A percentile compares a stretch with the other conserved stretches of the same genome.
Conservation (phyloP, 2,888 invertebrate genomes). For the Spilosoma lubricipeda region DNA sequence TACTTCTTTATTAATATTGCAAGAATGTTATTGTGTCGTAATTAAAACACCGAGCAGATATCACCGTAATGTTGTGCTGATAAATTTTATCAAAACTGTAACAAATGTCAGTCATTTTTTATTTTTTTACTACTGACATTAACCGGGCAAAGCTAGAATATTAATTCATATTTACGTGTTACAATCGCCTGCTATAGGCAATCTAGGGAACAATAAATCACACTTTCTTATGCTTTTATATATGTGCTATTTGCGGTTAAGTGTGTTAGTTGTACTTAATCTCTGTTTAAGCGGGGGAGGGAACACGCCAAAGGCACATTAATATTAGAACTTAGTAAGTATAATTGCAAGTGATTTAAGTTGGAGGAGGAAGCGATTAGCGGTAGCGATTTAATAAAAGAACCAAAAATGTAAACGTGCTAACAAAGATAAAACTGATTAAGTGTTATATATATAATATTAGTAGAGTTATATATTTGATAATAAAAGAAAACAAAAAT, state of each 20-base stretch:
- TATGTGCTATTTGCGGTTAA: slow-evolving; percentile 43
- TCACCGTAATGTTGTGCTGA: not conserved
- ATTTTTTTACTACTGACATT: slow-evolving; percentile 14
- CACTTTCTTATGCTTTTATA: slow-evolving; percentile 60
- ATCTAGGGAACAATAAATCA: slow-evolving; percentile 62
- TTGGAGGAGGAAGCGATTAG: slow-evolving; percentile 35
- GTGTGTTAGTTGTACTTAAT: slow-evolving; percentile 74
- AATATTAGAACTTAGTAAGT: slow-evolving; percentile 76
- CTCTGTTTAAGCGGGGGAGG: slow-evolving; percentile 69
- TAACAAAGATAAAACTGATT: no score
- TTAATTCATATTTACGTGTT: slow-evolving; percentile 37
- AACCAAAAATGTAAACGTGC: no score
- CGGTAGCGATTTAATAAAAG: slow-evolving; percentile 11
- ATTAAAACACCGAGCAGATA: not conserved
- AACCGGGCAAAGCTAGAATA: slow-evolving; percentile 31
- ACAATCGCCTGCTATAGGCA: slow-evolving; percentile 48
- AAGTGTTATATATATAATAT: no score
- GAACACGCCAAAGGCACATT: slow-evolving; percentile 81
- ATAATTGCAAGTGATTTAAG: slow-evolving; percentile 43
- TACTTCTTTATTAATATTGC: no score
- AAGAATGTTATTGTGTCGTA: not conserved
- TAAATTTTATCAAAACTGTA: slow-evolving; percentile 7
- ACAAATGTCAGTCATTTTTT: slow-evolving; percentile 11
- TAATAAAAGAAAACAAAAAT: not conserved
- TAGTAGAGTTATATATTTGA: no score